Base-by-base conservation (phyloP, 1,140 invertebrate species). In the Ladona fulva region DNA sequence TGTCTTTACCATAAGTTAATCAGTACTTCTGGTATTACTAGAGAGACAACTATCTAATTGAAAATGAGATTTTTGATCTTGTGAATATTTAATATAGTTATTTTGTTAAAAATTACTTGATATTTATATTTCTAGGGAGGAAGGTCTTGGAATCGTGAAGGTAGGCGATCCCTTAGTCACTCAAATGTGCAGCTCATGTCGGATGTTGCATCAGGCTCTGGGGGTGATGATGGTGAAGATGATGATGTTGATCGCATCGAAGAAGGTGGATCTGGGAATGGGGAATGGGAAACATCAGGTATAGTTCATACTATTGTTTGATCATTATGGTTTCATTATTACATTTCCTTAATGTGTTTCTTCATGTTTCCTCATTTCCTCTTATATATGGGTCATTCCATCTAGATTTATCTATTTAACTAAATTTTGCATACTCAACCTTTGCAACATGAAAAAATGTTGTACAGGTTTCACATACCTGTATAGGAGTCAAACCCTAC, bases 161-260 rank as follows among this genome's bases (percentile, higher is more conserved):
- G 52, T 16, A 16, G 52, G 5, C 52, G 52, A 16, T 66, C 52
- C 52, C 52, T 66, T 16, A 66, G 52, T 66, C 52, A 66, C 12
- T 66, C 52, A 66, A 66, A 66, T 66, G 52, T 66, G 52, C 52
- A 66, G 12, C 52, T 66, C 52, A 66, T 66, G 52, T 66, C 52
- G 3, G 52, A 66, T 66, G 52, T 66, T 3, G 52, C 52, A 16
- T 66, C 52, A 66, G 52, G 52, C 52, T 66, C 52, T 6, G 52
- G 52, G 5, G 52, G 52, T 3, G 52, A 66, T 66, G 52, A 66
- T 22, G 52, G 1, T 66, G 52, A 66, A 66, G 52, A 66, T 22
- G 52, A 66, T 22, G 52, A 66, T 66, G 16, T 16, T 1, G 52
- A 22, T 5, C 16, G 14, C n/a, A 8, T 37, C 8, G 52, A 66